phyloP scores from a whole-genome alignment of 1,140 invertebrate genomes.

The Paracyclopina nana region DNA sequence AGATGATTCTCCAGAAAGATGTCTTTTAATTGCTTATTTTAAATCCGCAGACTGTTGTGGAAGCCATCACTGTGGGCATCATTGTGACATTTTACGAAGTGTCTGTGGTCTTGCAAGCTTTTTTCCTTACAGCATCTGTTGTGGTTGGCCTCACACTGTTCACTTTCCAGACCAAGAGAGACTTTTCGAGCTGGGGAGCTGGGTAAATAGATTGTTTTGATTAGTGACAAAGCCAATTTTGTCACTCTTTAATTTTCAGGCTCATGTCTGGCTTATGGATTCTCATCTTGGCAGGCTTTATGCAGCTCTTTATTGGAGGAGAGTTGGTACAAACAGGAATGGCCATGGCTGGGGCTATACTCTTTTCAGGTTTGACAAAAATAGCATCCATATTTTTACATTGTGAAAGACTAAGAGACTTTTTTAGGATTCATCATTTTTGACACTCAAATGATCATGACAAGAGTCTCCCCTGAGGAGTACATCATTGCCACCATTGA shows the following conservation, averaged over 20 bases:
- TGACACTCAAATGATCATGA: slow-evolving; percentile 44
- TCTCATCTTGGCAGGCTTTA: slow-evolving; percentile 45
- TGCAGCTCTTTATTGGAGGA: slow-evolving; percentile 49
- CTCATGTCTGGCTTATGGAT: slow-evolving; percentile 36
- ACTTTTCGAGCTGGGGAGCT: slow-evolving; percentile 52
- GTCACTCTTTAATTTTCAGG: not conserved
- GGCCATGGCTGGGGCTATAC: slow-evolving; percentile 44
- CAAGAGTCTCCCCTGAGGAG: slow-evolving; percentile 47
- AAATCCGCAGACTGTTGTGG: slow-evolving; percentile 46
- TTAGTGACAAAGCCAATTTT: not conserved
- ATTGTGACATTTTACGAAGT: slow-evolving; percentile 50
- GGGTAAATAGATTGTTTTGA: slow-evolving; percentile 22
- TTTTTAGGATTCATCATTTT: slow-evolving; percentile 36
- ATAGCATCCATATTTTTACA: not conserved
- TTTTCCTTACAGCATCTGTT: slow-evolving; percentile 47
- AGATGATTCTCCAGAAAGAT: no score
- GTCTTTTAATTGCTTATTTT: slow-evolving; percentile 25
- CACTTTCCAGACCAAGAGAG: slow-evolving; percentile 57
- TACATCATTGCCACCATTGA: slow-evolving; percentile 58
- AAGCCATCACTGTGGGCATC: slow-evolving; percentile 48
- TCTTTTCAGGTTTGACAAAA: slow-evolving; percentile 34
- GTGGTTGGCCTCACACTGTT: slow-evolving; percentile 46
- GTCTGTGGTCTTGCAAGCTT: slow-evolving; percentile 46
- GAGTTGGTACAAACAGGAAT: slow-evolving; percentile 41
- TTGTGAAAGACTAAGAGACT: not conserved